These are phyloP conservation scores for Malurus splendens DNA, from an alignment of 2,797 vertebrate species.

Conservation along the genomic window DNA sequence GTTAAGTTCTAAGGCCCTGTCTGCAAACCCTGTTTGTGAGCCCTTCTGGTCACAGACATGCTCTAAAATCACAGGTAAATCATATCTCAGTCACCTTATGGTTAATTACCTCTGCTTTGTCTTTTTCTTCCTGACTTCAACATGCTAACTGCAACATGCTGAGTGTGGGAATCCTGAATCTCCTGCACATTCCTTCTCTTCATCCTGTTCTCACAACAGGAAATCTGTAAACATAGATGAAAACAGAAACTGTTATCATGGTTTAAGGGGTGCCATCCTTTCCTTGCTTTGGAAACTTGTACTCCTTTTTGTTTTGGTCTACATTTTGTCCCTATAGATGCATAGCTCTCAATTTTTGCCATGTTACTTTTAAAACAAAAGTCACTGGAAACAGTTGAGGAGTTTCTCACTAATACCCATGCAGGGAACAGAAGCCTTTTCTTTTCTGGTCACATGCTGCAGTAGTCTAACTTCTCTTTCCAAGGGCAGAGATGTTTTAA, in stretches of 20 bases:
- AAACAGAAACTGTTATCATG: not conserved
- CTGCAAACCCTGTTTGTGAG: not conserved
- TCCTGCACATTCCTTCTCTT: not conserved
- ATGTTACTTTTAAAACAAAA: not conserved
- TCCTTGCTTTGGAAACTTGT: not conserved
- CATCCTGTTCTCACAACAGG: not conserved
- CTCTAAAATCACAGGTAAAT: not conserved
- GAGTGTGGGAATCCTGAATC: not conserved
- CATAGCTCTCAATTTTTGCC: not conserved
- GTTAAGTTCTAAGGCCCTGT: not conserved
- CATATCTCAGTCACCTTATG: not conserved
- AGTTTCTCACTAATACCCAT: not conserved
- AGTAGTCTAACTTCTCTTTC: not conserved
- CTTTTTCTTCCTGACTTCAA: not conserved
- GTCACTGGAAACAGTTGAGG: not conserved
- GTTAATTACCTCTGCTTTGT: not conserved
- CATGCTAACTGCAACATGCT: not conserved
- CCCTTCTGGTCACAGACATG: not conserved
- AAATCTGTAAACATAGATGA: not conserved
- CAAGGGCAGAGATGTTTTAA: fast-evolving
- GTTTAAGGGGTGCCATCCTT: not conserved
- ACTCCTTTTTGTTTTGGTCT: not conserved
- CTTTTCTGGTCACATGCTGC: not conserved
- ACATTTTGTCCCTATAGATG: not conserved
- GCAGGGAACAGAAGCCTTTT: not conserved